Percentiles rank a stretch among this genome's conserved stretches.
These are phyloP conservation scores for Bathynomus jamesi DNA, from an alignment of 1,140 invertebrate genomes.

Conservation along the genomic window DNA sequence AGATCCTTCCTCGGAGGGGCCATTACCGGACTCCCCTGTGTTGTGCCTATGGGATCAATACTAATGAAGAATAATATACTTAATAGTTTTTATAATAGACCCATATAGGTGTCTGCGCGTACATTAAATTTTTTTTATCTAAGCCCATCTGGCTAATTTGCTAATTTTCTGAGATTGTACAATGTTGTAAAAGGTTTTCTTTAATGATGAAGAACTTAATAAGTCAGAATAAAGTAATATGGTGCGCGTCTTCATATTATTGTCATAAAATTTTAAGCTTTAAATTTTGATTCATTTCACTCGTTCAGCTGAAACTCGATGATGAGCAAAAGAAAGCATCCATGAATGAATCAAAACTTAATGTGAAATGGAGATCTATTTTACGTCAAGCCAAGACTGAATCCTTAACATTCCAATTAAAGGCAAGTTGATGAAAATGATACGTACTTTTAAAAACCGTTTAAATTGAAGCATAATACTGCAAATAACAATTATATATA, in stretches of 20 bases:
- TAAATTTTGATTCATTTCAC: background rate
- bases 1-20: too few species aligned
- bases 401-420: slow-evolving; percentile 5
- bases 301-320: slow-evolving; percentile 15
- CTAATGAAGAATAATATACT: background rate
- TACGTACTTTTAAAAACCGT: too few species aligned
- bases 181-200: too few species aligned
- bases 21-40: too few species aligned
- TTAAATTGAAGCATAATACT: too few species aligned
- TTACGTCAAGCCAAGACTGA: slow-evolving; percentile 13
- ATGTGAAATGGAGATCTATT: slow-evolving; percentile 21
- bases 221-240: too few species aligned
- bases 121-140: background rate
- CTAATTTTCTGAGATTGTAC: too few species aligned
- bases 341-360: slow-evolving; percentile 18
- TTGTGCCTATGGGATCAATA: background rate
- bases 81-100: background rate
- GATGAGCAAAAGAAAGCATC: slow-evolving; percentile 14
- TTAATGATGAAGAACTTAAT: background rate
- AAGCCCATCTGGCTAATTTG: too few species aligned
- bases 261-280: background rate
- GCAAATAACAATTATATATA: too few species aligned
- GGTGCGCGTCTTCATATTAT: too few species aligned
- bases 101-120: background rate
- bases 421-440: too few species aligned